A percentile compares a stretch with the other conserved stretches of the same genome.
Conservation (phyloP, 2,113 vertebrate species). For the Myotis lucifugus region DNA sequence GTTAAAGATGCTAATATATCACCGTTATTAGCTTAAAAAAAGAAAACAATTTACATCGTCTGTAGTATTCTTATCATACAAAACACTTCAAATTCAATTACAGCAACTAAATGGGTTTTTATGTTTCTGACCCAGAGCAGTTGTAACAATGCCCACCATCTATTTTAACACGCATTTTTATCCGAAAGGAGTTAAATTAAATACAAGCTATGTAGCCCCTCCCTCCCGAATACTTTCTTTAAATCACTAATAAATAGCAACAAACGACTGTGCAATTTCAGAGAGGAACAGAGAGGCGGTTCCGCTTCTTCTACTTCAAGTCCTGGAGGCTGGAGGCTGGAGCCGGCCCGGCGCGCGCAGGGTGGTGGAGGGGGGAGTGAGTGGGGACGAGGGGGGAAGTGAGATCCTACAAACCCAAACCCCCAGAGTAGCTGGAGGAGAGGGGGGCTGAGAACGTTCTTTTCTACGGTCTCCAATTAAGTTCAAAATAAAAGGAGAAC, state of each 20-base stretch:
- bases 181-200: constrained; percentile 80
- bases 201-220: constrained; percentile 70
- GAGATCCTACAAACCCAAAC: neutral
- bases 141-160: constrained; percentile 82
- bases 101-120: constrained; percentile 83
- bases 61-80: constrained; percentile 90
- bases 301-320: neutral
- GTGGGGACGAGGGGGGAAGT: neutral
- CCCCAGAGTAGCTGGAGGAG: neutral
- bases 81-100: constrained; percentile 87
- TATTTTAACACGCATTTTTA: constrained; percentile 81
- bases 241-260: constrained; percentile 86
- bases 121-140: constrained; percentile 79
- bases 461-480: neutral
- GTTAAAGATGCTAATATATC: constrained; percentile 87
- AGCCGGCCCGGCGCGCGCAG: neutral
- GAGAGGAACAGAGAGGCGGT: neutral
- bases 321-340: neutral
- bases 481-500: neutral
- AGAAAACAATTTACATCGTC: constrained; percentile 87
- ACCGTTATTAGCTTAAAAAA: constrained; percentile 85
- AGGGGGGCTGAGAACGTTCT: neutral
- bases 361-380: no score
- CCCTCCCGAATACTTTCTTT: constrained; percentile 65
- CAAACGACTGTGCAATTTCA: constrained; percentile 76